Conservation (phyloP, 2,797 vertebrate genomes). For the Crypturellus tataupa region DNA sequence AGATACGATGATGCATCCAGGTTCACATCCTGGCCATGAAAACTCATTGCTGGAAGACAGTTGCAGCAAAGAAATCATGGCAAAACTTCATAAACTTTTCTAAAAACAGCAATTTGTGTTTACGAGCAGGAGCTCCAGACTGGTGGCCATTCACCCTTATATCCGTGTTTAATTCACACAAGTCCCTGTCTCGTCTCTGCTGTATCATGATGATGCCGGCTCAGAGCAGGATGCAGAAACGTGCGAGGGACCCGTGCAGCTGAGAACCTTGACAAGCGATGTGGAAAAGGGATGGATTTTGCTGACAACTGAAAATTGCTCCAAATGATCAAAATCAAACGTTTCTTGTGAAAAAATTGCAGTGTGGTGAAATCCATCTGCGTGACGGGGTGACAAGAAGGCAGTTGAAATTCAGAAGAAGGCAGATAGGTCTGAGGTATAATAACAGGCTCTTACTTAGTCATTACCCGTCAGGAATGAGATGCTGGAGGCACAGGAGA, state of each 20-base stretch:
- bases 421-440: not conserved
- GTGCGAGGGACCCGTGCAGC: not conserved
- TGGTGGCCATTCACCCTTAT: not conserved
- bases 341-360: not conserved
- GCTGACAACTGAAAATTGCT: not conserved
- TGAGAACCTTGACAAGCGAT: not conserved
- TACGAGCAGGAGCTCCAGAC: not conserved
- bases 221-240: not conserved
- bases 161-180: not conserved
- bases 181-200: not conserved
- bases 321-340: not conserved
- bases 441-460: not conserved
- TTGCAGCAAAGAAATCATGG: not conserved
- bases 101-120: not conserved
- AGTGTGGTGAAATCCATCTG: not conserved
- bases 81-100: not conserved
- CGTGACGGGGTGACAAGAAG: not conserved
- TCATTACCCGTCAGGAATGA: not conserved
- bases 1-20: not conserved
- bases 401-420: not conserved
- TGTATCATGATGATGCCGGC: not conserved
- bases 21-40: not conserved
- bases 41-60: not conserved
- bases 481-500: accelerated
- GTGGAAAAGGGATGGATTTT: not conserved